Conservation (phyloP, 2,888 invertebrate species). For the Philaethria dido region DNA sequence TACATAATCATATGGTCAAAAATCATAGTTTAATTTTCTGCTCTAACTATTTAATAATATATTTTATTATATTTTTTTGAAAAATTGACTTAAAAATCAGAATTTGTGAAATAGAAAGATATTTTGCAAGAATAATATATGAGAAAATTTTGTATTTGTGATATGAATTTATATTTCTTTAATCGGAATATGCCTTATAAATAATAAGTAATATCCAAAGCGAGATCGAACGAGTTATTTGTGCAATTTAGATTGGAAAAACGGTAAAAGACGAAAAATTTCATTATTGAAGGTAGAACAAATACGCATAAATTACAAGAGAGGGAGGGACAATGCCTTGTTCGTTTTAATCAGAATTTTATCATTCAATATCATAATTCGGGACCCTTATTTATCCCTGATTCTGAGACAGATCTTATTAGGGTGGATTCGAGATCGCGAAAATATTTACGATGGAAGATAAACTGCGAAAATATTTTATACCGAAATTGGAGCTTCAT, state of each 20-base stretch:
- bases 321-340: conserved; percentile 16
- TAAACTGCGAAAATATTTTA: conserved; percentile 21
- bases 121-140: no score
- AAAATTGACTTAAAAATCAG: no score
- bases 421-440: conserved; percentile 13
- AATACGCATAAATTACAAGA: conserved; percentile 25
- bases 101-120: no score
- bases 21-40: no score
- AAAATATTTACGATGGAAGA: conserved; percentile 20
- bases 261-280: conserved; percentile 30
- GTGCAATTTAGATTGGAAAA: conserved; percentile 23
- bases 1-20: no score
- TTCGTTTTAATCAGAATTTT: conserved; percentile 37
- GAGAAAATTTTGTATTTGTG: no score
- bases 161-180: no score
- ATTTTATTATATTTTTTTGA: no score
- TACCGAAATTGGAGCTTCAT: conserved; percentile 17
- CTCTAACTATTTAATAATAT: no score
- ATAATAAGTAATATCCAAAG: not conserved
- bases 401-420: conserved; percentile 23
- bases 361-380: conserved; percentile 35
- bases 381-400: conserved; percentile 24
- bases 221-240: conserved; percentile 13
- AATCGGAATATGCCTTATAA: no score
- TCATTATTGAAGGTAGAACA: conserved; percentile 30